Evolutionary conservation across 2,113 vertebrate species (phyloP).

Genomic region (Nicator chloris): DNA sequence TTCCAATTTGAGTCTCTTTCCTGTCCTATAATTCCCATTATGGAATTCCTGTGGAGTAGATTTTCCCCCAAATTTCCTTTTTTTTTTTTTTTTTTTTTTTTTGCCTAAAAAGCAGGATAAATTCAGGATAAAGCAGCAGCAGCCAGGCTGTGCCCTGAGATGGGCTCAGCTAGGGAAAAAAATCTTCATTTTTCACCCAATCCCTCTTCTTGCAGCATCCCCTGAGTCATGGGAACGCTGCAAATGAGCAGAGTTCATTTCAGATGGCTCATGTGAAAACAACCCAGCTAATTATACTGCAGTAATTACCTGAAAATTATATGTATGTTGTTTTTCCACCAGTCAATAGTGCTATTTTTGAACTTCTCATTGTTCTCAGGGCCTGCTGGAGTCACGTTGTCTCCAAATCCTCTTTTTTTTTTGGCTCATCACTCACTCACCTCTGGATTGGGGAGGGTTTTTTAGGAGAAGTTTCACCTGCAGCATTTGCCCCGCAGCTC

Average conservation of each 20-base stretch:
- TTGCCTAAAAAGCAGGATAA: background rate
- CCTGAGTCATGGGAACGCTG: background rate
- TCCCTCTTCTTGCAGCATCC: background rate
- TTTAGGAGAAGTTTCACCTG: background rate
- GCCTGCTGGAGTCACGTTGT: constrained; percentile 41
- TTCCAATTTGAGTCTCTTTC: background rate
- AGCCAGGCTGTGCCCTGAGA: background rate
- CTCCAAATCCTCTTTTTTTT: background rate
- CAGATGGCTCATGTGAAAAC: constrained; percentile 43
- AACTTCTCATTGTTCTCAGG: constrained; percentile 53
- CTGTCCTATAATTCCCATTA: background rate
- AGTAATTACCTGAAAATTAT: constrained; percentile 76
- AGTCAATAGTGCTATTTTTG: constrained; percentile 69
- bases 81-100: background rate
- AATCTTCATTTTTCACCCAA: background rate
- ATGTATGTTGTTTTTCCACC: constrained; percentile 67
- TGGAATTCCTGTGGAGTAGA: fast-evolving
- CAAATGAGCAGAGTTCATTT: background rate
- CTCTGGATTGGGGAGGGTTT: background rate
- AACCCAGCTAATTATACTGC: constrained; percentile 63
- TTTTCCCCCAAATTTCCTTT: background rate
- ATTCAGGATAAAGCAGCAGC: background rate
- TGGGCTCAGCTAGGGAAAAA: background rate
- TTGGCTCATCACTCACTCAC: background rate
- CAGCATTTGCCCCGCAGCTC: background rate